A percentile compares a stretch with the other conserved stretches of the same genome.
These are phyloP conservation scores for Brachionus rotundiformis DNA, from an alignment of 1,140 invertebrate genomes.

Conservation along the genomic window DNA sequence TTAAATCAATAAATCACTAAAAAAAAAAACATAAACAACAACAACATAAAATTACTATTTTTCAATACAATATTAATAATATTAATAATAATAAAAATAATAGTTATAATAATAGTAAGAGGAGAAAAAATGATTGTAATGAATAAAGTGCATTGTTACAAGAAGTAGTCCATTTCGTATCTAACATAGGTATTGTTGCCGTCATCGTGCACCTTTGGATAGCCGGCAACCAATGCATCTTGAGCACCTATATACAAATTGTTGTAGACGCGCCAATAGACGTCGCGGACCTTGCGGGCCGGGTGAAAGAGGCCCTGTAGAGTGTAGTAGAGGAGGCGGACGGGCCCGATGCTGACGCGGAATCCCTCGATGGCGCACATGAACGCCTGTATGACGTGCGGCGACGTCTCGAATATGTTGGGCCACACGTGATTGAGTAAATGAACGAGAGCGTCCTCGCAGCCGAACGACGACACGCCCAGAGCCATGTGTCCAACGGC, in stretches of 20 bases:
- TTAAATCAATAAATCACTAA: no score
- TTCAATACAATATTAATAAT: no score
- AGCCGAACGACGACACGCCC: constrained; percentile 97
- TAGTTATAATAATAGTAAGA: no score
- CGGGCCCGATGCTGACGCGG: constrained; percentile 88
- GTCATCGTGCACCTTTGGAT: constrained; percentile 90
- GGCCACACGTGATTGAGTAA: constrained; percentile 99
- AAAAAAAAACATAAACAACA: no score
- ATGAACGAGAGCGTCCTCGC: constrained; percentile 95
- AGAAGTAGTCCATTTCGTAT: constrained; percentile 50
- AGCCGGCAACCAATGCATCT: constrained; percentile 94
- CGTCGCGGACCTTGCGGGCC: constrained; percentile 95
- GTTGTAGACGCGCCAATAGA: constrained; percentile 98
- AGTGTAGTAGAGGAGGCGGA: constrained; percentile 92
- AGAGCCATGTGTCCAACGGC: constrained; percentile 98
- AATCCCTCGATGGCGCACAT: constrained; percentile 98
- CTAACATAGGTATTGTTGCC: constrained; percentile 56
- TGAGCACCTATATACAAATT: constrained; percentile 97
- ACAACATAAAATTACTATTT: no score
- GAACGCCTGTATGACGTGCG: constrained; percentile 98
- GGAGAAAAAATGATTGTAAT: background rate
- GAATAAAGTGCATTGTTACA: background rate
- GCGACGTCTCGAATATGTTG: constrained; percentile 98
- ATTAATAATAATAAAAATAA: no score
- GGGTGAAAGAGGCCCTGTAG: constrained; percentile 97